Evolutionary conservation across 2,888 invertebrate genomes (phyloP), one percentile per base, ranked within the genome.

Genomic region (Acrocyrtus sp.): DNA sequence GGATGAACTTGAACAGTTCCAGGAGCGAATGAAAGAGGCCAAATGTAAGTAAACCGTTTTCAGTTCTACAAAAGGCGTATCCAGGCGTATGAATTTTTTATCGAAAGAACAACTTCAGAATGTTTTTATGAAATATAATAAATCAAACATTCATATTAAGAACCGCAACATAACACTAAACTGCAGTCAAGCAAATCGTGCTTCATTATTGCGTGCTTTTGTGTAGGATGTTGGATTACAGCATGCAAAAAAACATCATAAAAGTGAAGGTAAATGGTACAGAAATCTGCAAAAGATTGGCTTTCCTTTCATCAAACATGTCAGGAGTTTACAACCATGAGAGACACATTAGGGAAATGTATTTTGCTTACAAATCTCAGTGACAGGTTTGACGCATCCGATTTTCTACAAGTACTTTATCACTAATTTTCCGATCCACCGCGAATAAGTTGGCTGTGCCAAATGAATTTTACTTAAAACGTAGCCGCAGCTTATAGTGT

Each of bases 1-100:
- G 54, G 77, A 78, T 74, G 80, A 80, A 43, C 62, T 74, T 26
- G 80, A 80, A 53, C 63, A 74, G 34, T 80, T 77, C 62, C 75
- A 78, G 54, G 79, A 80, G 43, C 66, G 77, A 22, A 79, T 80
- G 34, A 76, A 75, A 43, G 80, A 80, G 41, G 73, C 66, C 26
- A 75, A 80, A 72, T 77, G 80, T 80, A 77, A 80, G 79, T 65
- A 6, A 24, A 24, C 10, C 53, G 50, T 47, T 6, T 41, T n/a
- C n/a, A n/a, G n/a, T n/a, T n/a, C n/a, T n/a, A n/a, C n/a, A n/a
- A n/a, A n/a, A n/a, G n/a, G n/a, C n/a, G n/a, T n/a, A n/a, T n/a
- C n/a, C n/a, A n/a, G n/a, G n/a, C n/a, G n/a, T n/a, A n/a, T n/a
- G n/a, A n/a, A n/a, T n/a, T n/a, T n/a, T n/a, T n/a, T n/a, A n/a